Conservation (phyloP, 2,888 invertebrate species). For the Uropetala carovei region DNA sequence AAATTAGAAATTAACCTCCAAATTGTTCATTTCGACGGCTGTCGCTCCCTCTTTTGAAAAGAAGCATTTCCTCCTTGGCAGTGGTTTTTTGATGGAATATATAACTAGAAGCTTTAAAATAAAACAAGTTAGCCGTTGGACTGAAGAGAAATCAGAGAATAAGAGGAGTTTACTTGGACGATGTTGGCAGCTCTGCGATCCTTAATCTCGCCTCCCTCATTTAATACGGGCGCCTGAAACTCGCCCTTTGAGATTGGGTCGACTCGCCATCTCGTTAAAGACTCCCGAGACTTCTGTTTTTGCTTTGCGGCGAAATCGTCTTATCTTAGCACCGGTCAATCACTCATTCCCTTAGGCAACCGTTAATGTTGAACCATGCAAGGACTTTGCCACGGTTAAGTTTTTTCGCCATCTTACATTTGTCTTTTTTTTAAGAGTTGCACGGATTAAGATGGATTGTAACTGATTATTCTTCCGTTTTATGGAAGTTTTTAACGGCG, state of each 20-base stretch:
- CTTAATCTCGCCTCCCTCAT: constrained; percentile 29
- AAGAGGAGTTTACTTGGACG: neutral
- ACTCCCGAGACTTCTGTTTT: constrained; percentile 30
- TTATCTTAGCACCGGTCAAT: constrained; percentile 53
- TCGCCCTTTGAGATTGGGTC: constrained; percentile 5
- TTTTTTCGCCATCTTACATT: constrained; percentile 8
- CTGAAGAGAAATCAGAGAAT: too few species aligned
- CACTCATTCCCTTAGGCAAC: constrained; percentile 45
- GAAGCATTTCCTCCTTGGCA: too few species aligned
- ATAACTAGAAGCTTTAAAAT: too few species aligned
- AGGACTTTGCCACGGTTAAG: neutral
- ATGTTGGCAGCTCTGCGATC: neutral
- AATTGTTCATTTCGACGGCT: too few species aligned
- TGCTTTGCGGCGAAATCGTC: constrained; percentile 48
- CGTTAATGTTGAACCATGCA: constrained; percentile 40
- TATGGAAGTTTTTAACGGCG: constrained; percentile 32
- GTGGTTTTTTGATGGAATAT: too few species aligned
- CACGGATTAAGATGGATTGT: constrained; percentile 49
- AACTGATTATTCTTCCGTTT: constrained; percentile 38
- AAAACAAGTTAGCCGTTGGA: too few species aligned
- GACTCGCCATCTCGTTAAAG: constrained; percentile 41
- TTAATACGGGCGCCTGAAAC: constrained; percentile 16
- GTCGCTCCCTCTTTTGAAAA: too few species aligned
- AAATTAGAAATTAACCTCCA: too few species aligned
- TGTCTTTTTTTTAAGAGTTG: neutral